Percentiles rank a stretch among this genome's conserved stretches.
These are phyloP conservation scores for Dallia pectoralis DNA, from an alignment of 2,797 vertebrate species.

Conservation along the genomic window DNA sequence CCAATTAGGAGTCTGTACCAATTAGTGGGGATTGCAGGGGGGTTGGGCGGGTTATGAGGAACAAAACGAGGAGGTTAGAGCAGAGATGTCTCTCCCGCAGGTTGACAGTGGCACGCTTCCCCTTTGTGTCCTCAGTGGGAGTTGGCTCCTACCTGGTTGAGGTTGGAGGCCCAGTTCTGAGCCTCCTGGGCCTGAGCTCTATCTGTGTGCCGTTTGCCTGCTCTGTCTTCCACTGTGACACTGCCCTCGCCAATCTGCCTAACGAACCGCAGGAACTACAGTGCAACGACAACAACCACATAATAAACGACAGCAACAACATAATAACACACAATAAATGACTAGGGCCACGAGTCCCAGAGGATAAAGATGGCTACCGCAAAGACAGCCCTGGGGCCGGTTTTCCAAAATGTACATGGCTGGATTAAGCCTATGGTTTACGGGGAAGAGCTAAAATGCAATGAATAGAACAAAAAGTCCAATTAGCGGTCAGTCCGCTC, in stretches of 20 bases:
- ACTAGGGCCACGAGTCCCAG: conserved; percentile 40
- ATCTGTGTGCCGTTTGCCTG: conserved; percentile 89
- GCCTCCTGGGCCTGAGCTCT: conserved; percentile 88
- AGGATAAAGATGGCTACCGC: neutral
- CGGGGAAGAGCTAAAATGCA: too few species aligned
- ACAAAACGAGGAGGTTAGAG: conserved; percentile 41
- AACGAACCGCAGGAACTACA: conserved; percentile 99
- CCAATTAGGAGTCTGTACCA: conserved; percentile 21
- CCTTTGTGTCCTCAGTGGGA: conserved; percentile 42
- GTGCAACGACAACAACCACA: conserved; percentile 63
- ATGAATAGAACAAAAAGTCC: too few species aligned
- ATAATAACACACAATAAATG: conserved; percentile 60
- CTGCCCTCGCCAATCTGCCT: conserved; percentile 99
- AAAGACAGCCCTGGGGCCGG: neutral
- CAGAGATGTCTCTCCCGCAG: conserved; percentile 25
- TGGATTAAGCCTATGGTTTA: too few species aligned
- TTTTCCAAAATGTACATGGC: too few species aligned
- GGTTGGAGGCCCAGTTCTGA: conserved; percentile 98
- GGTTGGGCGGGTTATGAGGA: conserved; percentile 52
- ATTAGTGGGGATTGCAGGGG: neutral
- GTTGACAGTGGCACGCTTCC: conserved; percentile 46
- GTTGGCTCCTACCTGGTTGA: conserved; percentile 92
- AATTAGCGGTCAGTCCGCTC: too few species aligned
- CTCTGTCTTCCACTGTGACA: conserved; percentile 96
- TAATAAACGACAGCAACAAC: conserved; percentile 54